Evolutionary conservation across 2,888 invertebrate genomes (phyloP).

Genomic region (Zaprionus obscuricornis): DNA sequence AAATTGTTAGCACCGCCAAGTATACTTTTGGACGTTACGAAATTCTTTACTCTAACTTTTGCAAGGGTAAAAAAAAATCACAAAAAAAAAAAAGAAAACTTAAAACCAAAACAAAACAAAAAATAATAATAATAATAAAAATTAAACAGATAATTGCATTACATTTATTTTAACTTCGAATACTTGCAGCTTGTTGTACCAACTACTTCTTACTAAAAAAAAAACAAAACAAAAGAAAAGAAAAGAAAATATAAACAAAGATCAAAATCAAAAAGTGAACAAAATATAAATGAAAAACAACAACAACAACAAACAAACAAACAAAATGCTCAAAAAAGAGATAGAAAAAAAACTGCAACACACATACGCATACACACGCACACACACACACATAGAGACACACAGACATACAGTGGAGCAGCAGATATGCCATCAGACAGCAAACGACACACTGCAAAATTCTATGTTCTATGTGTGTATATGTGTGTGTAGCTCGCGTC

Average conservation of each 20-base stretch:
- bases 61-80: slow-evolving; percentile 30
- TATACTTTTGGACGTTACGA: no score
- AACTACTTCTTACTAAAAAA: slow-evolving; percentile 75
- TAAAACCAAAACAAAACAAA: slow-evolving; percentile 20
- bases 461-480: no score
- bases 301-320: slow-evolving; percentile 14
- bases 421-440: no score
- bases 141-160: slow-evolving; percentile 60
- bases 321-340: slow-evolving; percentile 2
- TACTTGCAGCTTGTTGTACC: slow-evolving; percentile 78
- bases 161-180: slow-evolving; percentile 60
- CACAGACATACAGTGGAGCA: no score
- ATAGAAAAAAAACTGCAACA: background rate
- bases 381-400: background rate
- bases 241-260: slow-evolving; percentile 31
- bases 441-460: no score
- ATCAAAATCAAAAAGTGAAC: slow-evolving; percentile 51
- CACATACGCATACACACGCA: slow-evolving; percentile 7
- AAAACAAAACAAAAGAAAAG: slow-evolving; percentile 34
- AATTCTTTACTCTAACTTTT: slow-evolving; percentile 10
- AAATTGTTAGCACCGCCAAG: no score
- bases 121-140: slow-evolving; percentile 18
- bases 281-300: slow-evolving; percentile 21
- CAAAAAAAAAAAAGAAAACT: slow-evolving; percentile 14
- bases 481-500: no score